Evolutionary conservation across 2,888 invertebrate genomes (phyloP), one percentile per base, ranked within the genome.

Genomic region (Dicycla oo): DNA sequence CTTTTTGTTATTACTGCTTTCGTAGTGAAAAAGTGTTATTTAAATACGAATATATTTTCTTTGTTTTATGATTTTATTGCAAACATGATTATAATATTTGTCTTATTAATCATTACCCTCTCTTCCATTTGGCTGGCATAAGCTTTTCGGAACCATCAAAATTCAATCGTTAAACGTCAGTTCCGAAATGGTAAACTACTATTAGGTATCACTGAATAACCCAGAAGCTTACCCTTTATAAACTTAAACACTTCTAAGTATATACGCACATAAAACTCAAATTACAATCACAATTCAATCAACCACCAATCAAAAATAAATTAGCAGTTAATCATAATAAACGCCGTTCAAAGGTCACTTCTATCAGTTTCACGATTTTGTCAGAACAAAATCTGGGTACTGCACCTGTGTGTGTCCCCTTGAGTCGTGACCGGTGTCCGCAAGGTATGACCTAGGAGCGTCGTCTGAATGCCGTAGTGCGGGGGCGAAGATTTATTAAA

Each of bases 401-500:
- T 74, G 69, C 79, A 85, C 87, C 84, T 85, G 84, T 78, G 81
- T 77, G 78, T 72, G 80, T 82, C 66, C 66, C 68, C 86, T 83
- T 75, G 74, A 83, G 75, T 78, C 81, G 85, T 81, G 82, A 78
- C 65, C 85, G 87, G 75, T 66, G 80, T 84, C 80, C 73, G 70
- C 78, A 72, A 73, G 81, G 62, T 72, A 75, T 85, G 85, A 84
- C 86, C 81, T 86, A 86, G 84, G 81, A 76, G 57, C 80, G 76
- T 80, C 80, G 82, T 63, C 78, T 65, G 70, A 73, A 73, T 60
- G 60, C 58, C 64, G 65, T 69, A 63, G n/a, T 80, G 85, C 91
- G 93, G 91, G 90, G 93, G 93, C 93, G 93, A 87, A 91, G 94
- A 94, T 94, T 93, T 94, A 93, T 93, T 86, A 88, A 91, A 91